Evolutionary conservation across 1,140 invertebrate genomes (phyloP).

Genomic region (Thaumetopoea pityocampa): DNA sequence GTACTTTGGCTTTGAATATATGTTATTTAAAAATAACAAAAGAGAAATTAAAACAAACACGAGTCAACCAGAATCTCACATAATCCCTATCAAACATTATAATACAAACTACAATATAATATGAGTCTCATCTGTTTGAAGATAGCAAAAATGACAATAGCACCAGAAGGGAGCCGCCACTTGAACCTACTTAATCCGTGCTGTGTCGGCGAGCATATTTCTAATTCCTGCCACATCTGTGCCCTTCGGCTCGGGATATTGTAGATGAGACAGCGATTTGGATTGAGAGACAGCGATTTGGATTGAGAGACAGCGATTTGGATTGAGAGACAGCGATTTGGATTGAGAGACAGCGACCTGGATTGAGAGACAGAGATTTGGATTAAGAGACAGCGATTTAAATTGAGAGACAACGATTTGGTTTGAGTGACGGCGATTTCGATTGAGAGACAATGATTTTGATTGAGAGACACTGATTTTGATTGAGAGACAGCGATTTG

Average conservation of each 20-base stretch:
- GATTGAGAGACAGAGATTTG: too few relatives aligned
- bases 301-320: slow-evolving; percentile 16
- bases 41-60: slow-evolving; percentile 5
- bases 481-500: too few relatives aligned
- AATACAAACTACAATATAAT: slow-evolving; percentile 24
- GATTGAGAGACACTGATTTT: too few relatives aligned
- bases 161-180: slow-evolving; percentile 30
- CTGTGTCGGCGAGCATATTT: slow-evolving; percentile 36
- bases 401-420: too few relatives aligned
- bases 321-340: slow-evolving; percentile 16
- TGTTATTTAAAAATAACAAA: too few relatives aligned
- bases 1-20: too few relatives aligned
- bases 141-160: slow-evolving; percentile 48
- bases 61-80: slow-evolving; percentile 19
- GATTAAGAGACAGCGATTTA: too few relatives aligned
- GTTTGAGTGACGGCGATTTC: too few relatives aligned
- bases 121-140: slow-evolving; percentile 43
- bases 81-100: slow-evolving; percentile 57
- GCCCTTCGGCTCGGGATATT: slow-evolving; percentile 18
- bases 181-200: slow-evolving; percentile 59
- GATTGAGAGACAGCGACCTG: too few relatives aligned
- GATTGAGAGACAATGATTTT: too few relatives aligned
- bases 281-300: slow-evolving; percentile 16
- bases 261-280: slow-evolving; percentile 11
- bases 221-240: slow-evolving; percentile 63